Evolutionary conservation across 2,888 invertebrate genomes (phyloP).

Genomic region (Thereva nobilitata): DNA sequence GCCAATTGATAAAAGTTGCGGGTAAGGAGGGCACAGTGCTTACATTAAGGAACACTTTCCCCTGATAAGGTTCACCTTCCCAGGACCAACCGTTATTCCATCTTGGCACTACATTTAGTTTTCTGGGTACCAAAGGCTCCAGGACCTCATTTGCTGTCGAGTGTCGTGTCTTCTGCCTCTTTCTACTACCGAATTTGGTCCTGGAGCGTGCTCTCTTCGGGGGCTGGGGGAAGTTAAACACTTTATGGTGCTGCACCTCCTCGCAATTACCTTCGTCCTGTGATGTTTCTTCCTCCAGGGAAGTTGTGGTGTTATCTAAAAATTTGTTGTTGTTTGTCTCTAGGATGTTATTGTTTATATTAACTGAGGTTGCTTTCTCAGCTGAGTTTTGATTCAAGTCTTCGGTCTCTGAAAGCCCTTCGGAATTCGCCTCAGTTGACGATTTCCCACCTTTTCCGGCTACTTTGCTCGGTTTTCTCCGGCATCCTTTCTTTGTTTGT

Average conservation of each 20-base stretch:
- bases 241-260: slow-evolving; percentile 28
- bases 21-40: slow-evolving; percentile 40
- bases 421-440: background rate
- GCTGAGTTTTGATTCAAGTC: slow-evolving; percentile 22
- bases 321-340: slow-evolving; percentile 25
- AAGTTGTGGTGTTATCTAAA: slow-evolving; percentile 1
- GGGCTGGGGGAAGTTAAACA: slow-evolving; percentile 39
- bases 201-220: slow-evolving; percentile 55
- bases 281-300: background rate
- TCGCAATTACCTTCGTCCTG: background rate
- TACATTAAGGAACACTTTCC: slow-evolving; percentile 86
- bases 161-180: slow-evolving; percentile 53
- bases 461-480: background rate
- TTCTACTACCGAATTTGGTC: slow-evolving; percentile 55
- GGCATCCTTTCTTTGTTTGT: too few species aligned
- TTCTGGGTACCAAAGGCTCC: slow-evolving; percentile 59
- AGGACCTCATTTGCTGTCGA: slow-evolving; percentile 50
- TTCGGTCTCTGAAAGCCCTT: background rate
- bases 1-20: background rate
- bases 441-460: slow-evolving; percentile 11
- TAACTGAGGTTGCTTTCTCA: background rate
- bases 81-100: slow-evolving; percentile 95
- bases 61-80: slow-evolving; percentile 82
- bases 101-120: slow-evolving; percentile 62
- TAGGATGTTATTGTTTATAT: slow-evolving; percentile 23